Conservation (phyloP, 2,113 vertebrate species). For the Scortum barcoo region DNA sequence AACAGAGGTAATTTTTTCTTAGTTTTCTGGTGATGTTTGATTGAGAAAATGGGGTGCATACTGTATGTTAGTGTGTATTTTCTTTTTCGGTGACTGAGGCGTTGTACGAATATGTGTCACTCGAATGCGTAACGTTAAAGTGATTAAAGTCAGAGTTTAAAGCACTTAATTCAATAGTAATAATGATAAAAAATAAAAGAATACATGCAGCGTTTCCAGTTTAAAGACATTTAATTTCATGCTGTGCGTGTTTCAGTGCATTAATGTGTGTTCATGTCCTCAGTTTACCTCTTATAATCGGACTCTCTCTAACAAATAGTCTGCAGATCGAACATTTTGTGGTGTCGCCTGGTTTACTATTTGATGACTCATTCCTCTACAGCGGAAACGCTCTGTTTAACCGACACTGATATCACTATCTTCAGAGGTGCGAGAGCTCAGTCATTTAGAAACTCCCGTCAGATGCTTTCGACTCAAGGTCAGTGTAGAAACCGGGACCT, state of each 20-base stretch:
- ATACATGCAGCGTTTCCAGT: neutral
- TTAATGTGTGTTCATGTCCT: neutral
- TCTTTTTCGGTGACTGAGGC: neutral
- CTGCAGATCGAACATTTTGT: neutral
- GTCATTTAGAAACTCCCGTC: constrained; percentile 37
- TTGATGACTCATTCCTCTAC: constrained; percentile 32
- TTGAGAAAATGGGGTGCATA: neutral
- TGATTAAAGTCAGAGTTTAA: neutral
- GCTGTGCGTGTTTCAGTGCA: neutral
- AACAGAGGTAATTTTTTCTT: neutral
- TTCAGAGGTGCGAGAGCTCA: neutral
- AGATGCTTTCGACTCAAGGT: neutral
- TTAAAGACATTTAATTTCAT: constrained; percentile 9
- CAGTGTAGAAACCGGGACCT: neutral
- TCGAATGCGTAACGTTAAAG: neutral
- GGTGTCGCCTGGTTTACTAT: neutral
- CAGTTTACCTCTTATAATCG: neutral
- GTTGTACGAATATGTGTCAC: neutral
- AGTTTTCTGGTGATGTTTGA: neutral
- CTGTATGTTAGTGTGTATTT: neutral
- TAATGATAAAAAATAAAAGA: neutral
- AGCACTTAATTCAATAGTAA: constrained; percentile 1
- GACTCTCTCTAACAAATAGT: constrained; percentile 21
- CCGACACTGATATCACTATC: constrained; percentile 19
- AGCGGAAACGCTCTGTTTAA: constrained; percentile 29